Base-by-base conservation (phyloP, 1,140 invertebrate species). In the Palaemon carinicauda region DNA sequence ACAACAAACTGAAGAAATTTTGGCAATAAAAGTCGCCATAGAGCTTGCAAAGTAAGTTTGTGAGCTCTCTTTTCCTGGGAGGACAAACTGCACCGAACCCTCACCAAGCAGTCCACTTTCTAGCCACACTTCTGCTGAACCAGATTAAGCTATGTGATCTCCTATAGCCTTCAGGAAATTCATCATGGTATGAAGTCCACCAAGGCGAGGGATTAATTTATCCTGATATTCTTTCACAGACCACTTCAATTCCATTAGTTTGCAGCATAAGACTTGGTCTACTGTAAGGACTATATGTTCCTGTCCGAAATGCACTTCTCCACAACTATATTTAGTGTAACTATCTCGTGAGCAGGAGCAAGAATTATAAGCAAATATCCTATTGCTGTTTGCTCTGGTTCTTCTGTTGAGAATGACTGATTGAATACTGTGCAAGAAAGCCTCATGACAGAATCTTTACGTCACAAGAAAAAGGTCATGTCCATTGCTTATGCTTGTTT, bases 221-320 rank as follows among this genome's bases (percentile, higher is more conserved):
- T 81, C 33, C 19, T 33, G 53, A 27, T 65, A 81, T 50, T 69
- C 54, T 81, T 1, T 1, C 1, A 71, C 33, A 50, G 3, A 29
- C 54, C 21, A 65, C 33, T 81, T 81, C 31, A 81, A 29, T 41
- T 91, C 77, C 15, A 53, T 51, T 1, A 79, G 21, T 79, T 27
- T 52, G 21, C 51, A 79, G 50, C 3, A 79, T 2, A 79, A n/a
- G 1, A 50, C 53, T 79, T 79, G 50, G 77, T 79, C 77, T 7
- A 79, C 77, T 79, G 50, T 79, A 19, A 79, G 50, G 2, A 79
- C 41, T 79, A 17, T 53, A 79, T 53, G 50, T 24, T 24, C 50
- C 50, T 79, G 51, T 12, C 77, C 53, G 3, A 79, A 53, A 52
- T 53, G 10, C 73, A 75, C 3, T 31, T 29, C 31, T 75, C 41